Base-by-base conservation (phyloP, 2,888 invertebrate genomes). In the Pterobdella sp. region DNA sequence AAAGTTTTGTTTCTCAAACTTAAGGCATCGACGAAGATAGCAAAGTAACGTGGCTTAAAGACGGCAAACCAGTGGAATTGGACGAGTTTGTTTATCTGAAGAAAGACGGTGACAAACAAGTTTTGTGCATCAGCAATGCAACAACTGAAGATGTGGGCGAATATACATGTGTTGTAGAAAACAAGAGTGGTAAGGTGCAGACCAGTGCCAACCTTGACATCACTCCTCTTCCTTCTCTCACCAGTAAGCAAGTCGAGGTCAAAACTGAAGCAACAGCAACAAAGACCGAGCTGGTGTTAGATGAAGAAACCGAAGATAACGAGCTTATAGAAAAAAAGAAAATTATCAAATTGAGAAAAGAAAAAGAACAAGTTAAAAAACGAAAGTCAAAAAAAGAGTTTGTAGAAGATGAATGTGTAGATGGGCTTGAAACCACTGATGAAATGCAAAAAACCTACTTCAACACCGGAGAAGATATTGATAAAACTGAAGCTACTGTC, bases 31-130 rank as follows among this genome's bases (percentile, higher is more conserved):
- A 68, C 36, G 66, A 7, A 4, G n/a, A 37, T 3, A 22, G 76
- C 1, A 74, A 72, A 26, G 76, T 78, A 29, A 73, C 73, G 0
- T 79, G 78, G 78, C 74, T 77, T 67, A 76, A 75, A 68, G 75
- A 77, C 18, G 77, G 77, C 42, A 77, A 76, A 67, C 75, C 77
- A 18, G 49, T 79, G 36, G 75, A 75, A 70, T 29, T 73, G 36
- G 74, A 72, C 35, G 32, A 72, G 29, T 49, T 69, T 42, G 65
- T 75, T 31, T 67, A 72, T 56, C 66, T 77, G n/a, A 73, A 36
- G 1, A 37, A 49, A n/a, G 72, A 75, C 1, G 72, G 71, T 14
- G 75, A 75, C 35, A 49, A 49, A 14, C 73, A 72, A 60, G 56
- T 63, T 18, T 60, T 77, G n/a, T 42, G 37, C 10, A 32, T 77